Evolutionary conservation across 1,140 invertebrate species (phyloP).

Genomic region (Neodiprion virginianus): DNA sequence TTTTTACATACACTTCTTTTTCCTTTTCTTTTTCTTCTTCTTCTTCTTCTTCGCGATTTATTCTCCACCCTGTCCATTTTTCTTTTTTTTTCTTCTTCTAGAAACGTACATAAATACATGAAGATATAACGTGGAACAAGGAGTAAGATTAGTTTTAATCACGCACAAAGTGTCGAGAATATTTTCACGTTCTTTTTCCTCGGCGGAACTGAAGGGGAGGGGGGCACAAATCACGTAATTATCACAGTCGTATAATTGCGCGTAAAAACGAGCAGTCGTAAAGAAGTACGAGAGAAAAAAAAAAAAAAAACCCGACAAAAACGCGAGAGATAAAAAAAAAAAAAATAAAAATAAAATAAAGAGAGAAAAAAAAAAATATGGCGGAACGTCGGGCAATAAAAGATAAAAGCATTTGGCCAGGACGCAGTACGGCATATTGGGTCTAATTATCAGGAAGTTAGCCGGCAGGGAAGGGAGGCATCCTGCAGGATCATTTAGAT

Average conservation of each 20-base stretch:
- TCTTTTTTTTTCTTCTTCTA: too few relatives aligned
- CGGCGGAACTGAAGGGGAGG: slow-evolving; percentile 21
- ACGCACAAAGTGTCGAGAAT: neutral
- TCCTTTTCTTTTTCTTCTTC: too few relatives aligned
- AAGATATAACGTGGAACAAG: too few relatives aligned
- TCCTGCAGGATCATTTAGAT: slow-evolving; percentile 31
- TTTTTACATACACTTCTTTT: too few relatives aligned
- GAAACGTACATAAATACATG: too few relatives aligned
- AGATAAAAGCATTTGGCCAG: neutral
- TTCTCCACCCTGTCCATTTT: too few relatives aligned
- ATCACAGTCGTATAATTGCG: slow-evolving; percentile 14
- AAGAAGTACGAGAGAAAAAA: too few relatives aligned
- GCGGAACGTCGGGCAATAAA: slow-evolving; percentile 1
- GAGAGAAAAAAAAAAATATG: neutral
- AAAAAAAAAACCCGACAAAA: too few relatives aligned
- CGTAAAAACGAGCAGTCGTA: too few relatives aligned
- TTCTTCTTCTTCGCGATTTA: too few relatives aligned
- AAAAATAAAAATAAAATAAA: neutral
- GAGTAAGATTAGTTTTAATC: too few relatives aligned
- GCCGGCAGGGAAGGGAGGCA: neutral
- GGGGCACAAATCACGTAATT: slow-evolving; percentile 38
- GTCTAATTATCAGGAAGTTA: slow-evolving; percentile 17
- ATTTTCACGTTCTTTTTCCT: slow-evolving; percentile 10
- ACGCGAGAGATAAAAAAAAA: neutral
- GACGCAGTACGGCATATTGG: neutral